phyloP scores from a whole-genome alignment of 1,140 invertebrate species.

The Nomia melanderi region DNA sequence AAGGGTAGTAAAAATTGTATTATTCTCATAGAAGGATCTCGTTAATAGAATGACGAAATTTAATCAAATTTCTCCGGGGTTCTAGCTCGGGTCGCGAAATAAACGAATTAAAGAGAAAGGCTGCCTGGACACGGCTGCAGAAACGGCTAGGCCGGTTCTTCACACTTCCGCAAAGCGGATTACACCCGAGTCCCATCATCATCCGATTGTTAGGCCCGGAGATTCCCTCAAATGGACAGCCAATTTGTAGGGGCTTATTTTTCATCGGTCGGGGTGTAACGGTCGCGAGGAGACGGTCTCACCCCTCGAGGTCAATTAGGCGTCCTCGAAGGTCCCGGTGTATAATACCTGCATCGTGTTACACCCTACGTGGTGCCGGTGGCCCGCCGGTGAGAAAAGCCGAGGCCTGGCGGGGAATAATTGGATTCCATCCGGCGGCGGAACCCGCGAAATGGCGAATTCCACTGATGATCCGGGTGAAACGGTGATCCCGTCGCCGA shows the following conservation, averaged over 20 bases:
- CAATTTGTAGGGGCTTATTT: slow-evolving; percentile 45
- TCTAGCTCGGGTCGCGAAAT: no score
- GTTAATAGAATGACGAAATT: no score
- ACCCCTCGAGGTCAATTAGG: slow-evolving; percentile 65
- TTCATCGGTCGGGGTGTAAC: slow-evolving; percentile 51
- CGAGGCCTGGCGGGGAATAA: slow-evolving; percentile 23
- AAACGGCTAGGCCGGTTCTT: slow-evolving; percentile 16
- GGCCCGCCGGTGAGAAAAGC: slow-evolving; percentile 31
- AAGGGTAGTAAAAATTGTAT: no score
- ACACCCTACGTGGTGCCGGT: slow-evolving; percentile 36
- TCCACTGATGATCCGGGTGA: not conserved
- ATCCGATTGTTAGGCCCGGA: slow-evolving; percentile 22
- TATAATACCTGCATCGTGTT: slow-evolving; percentile 60
- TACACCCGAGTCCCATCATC: slow-evolving; percentile 6
- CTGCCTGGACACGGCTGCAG: no score
- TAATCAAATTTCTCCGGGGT: no score
- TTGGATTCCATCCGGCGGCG: slow-evolving; percentile 25
- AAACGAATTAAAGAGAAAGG: not conserved
- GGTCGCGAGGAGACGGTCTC: slow-evolving; percentile 53
- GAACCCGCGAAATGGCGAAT: slow-evolving; percentile 14
- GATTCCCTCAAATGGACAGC: slow-evolving; percentile 38
- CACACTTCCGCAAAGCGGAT: slow-evolving; percentile 32
- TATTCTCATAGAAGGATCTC: no score
- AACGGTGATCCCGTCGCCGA: not conserved
- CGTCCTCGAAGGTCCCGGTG: slow-evolving; percentile 46